Evolutionary conservation across 2,113 vertebrate species (phyloP).

Genomic region (Chelonoidis abingdonii): DNA sequence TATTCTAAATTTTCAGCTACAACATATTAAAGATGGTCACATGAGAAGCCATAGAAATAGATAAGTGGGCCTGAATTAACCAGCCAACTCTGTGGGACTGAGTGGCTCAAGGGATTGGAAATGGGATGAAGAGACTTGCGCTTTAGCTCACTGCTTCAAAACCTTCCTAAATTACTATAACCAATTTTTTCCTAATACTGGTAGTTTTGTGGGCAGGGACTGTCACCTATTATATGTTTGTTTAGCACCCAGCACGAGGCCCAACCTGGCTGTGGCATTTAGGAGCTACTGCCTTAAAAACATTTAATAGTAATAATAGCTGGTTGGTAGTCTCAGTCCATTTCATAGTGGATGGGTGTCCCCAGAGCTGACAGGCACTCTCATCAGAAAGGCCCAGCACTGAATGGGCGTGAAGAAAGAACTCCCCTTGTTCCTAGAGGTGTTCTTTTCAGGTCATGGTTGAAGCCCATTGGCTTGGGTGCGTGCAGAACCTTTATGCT

Average conservation of each 20-base stretch:
- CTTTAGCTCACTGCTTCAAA: background rate
- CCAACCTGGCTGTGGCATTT: background rate
- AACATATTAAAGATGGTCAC: background rate
- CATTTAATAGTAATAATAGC: background rate
- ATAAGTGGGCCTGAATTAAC: background rate
- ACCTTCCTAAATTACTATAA: background rate
- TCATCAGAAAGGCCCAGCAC: background rate
- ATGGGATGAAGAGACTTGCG: background rate
- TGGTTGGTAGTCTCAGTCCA: background rate
- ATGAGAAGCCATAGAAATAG: background rate
- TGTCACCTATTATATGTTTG: background rate
- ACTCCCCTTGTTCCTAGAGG: background rate
- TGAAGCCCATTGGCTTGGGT: background rate
- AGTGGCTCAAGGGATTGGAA: background rate
- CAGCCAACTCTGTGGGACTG: rapidly evolving
- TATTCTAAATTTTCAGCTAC: background rate
- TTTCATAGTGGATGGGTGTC: background rate
- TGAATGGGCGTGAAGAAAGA: background rate
- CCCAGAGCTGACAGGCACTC: background rate
- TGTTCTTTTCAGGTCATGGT: background rate
- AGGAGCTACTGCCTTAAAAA: background rate
- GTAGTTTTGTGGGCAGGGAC: background rate
- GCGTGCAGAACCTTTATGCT: background rate
- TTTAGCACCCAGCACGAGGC: background rate
- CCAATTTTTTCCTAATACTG: background rate